Conservation (phyloP, 2,797 vertebrate species). For the Gouania willdenowi region DNA sequence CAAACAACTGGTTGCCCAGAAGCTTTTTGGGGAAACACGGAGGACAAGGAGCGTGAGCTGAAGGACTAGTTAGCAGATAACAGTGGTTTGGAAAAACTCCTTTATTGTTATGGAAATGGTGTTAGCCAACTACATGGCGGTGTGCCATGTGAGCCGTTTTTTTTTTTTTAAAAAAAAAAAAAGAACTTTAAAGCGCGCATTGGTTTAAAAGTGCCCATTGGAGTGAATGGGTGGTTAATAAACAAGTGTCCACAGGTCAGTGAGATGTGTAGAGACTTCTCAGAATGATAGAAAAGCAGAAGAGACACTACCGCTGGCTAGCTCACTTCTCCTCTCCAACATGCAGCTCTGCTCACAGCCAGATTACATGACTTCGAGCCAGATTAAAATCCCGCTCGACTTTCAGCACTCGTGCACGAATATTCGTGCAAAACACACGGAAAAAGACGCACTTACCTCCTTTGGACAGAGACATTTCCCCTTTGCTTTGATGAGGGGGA, state of each 20-base stretch:
- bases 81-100: slow-evolving; percentile 29
- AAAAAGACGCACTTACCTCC: slow-evolving; percentile 76
- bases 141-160: slow-evolving; percentile 4
- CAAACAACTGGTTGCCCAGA: slow-evolving; percentile 53
- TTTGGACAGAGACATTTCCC: slow-evolving; percentile 91
- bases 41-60: slow-evolving; percentile 21
- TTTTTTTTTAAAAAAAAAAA: too few relatives aligned
- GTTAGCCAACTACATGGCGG: slow-evolving; percentile 36
- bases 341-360: slow-evolving; percentile 79
- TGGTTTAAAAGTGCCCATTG: too few relatives aligned
- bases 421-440: not conserved
- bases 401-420: slow-evolving; percentile 26
- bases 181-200: too few relatives aligned
- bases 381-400: slow-evolving; percentile 41
- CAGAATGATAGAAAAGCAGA: slow-evolving; percentile 22
- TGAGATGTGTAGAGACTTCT: not conserved
- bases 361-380: slow-evolving; percentile 56
- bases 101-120: slow-evolving; percentile 24
- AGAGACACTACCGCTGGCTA: slow-evolving; percentile 52
- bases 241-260: slow-evolving; percentile 2
- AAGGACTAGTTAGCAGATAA: slow-evolving; percentile 7
- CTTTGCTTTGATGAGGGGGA: slow-evolving; percentile 87
- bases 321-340: slow-evolving; percentile 56
- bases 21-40: not conserved
- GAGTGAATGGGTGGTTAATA: too few relatives aligned